phyloP scores from a whole-genome alignment of 2,797 vertebrate genomes.

The Aulostomus chinensis region DNA sequence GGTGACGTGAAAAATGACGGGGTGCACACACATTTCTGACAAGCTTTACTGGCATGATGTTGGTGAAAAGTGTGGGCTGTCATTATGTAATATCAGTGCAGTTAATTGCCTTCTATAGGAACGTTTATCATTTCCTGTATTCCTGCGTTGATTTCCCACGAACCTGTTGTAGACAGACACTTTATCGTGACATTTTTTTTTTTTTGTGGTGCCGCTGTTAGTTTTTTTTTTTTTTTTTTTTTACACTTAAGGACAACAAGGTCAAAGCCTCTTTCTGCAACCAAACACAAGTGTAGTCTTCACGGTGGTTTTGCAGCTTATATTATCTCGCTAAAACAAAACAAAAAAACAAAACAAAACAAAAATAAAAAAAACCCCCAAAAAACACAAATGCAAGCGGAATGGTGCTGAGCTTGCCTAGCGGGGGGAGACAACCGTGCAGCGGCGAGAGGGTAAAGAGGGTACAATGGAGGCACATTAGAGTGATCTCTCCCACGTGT shows the following conservation, averaged over 20 bases:
- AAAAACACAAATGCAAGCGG: too few relatives aligned
- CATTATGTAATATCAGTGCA: conserved; percentile 72
- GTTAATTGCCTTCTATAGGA: conserved; percentile 63
- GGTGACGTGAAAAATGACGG: conserved; percentile 19
- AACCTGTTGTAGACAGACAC: conserved; percentile 49
- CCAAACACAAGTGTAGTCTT: conserved; percentile 43
- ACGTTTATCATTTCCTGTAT: conserved; percentile 30
- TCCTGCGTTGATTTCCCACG: conserved; percentile 31
- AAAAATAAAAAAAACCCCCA: too few relatives aligned
- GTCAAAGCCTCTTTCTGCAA: conserved; percentile 70
- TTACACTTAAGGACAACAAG: conserved; percentile 74
- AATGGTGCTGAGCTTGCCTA: conserved; percentile 12
- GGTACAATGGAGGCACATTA: conserved; percentile 67
- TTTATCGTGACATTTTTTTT: too few relatives aligned
- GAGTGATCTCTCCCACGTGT: conserved; percentile 81
- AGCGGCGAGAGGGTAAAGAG: conserved; percentile 38
- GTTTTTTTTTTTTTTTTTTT: too few relatives aligned
- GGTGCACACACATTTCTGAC: neutral
- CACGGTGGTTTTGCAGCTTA: too few relatives aligned
- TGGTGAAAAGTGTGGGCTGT: conserved; percentile 65
- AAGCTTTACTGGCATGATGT: conserved; percentile 32
- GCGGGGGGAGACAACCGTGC: conserved; percentile 29
- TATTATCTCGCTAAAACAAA: too few relatives aligned
- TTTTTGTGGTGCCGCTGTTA: too few relatives aligned
- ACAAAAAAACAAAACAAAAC: too few relatives aligned